A percentile compares a stretch with the other conserved stretches of the same genome.
phyloP scores from a whole-genome alignment of 2,113 vertebrate genomes.

The Junco hyemalis region DNA sequence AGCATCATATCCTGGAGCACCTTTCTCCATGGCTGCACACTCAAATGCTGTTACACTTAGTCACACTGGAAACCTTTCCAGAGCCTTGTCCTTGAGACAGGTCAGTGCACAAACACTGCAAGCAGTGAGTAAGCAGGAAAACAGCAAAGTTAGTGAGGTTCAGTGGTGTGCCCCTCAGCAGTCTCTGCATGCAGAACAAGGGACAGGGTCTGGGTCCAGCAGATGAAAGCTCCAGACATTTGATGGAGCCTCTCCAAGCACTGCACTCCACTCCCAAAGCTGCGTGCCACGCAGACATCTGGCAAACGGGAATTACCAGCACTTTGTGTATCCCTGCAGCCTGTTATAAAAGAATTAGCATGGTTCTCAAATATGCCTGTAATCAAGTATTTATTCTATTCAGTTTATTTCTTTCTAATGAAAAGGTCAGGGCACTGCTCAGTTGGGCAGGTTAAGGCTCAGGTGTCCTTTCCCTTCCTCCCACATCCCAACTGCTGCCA shows the following conservation, averaged over 20 bases:
- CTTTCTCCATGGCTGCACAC: neutral
- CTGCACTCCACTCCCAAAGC: neutral
- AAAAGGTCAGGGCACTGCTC: neutral
- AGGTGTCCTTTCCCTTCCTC: fast-evolving
- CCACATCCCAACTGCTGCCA: fast-evolving
- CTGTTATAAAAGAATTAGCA: conserved; percentile 58
- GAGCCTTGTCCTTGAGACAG: neutral
- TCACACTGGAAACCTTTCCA: neutral
- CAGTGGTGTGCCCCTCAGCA: neutral
- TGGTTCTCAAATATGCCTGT: neutral
- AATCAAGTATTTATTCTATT: neutral
- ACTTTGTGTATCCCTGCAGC: conserved; percentile 63
- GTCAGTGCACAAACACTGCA: neutral
- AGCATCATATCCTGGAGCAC: neutral
- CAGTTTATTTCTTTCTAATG: neutral
- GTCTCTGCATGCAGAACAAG: neutral
- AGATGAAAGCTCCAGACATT: neutral
- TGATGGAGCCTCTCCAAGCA: neutral
- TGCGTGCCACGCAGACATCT: neutral
- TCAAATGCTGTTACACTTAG: neutral
- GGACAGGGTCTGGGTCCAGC: neutral
- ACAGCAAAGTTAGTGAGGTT: neutral
- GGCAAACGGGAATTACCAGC: conserved; percentile 33
- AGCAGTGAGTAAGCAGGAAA: neutral
- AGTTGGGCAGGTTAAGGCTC: neutral